Evolutionary conservation across 2,113 vertebrate genomes (phyloP).

Genomic region (Ochotona curzoniae): DNA sequence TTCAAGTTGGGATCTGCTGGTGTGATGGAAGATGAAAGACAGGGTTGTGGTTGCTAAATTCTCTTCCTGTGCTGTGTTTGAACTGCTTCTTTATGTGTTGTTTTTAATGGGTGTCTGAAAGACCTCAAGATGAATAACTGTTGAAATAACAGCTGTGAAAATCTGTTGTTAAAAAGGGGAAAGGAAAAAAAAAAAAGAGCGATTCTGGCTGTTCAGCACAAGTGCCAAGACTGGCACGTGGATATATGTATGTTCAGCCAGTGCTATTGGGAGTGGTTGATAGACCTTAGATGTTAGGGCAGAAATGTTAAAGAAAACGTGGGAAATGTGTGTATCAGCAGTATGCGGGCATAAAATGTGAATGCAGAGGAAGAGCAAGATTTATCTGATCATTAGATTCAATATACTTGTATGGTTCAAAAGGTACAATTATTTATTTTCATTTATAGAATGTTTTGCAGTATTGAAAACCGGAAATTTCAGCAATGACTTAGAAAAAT

Average conservation of each 20-base stretch:
- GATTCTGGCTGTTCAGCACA: conserved; percentile 34
- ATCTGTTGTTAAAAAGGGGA: conserved; percentile 52
- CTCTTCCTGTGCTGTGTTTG: conserved; percentile 27
- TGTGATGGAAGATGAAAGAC: conserved; percentile 46
- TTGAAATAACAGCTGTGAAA: conserved; percentile 70
- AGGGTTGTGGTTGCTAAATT: conserved; percentile 56
- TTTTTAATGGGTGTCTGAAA: conserved; percentile 59
- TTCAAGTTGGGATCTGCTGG: conserved; percentile 57
- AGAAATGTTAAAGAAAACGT: conserved; percentile 15
- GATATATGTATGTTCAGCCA: not conserved
- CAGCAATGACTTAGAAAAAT: not conserved
- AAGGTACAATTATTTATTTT: not conserved
- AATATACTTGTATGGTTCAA: not conserved
- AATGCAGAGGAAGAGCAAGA: not conserved
- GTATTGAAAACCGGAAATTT: conserved; percentile 7
- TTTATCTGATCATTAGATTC: not conserved
- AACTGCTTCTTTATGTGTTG: conserved; percentile 48
- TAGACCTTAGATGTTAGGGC: not conserved
- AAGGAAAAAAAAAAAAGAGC: conserved; percentile 28
- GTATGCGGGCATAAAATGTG: not conserved
- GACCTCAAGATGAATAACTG: conserved; percentile 60
- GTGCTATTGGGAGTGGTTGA: not conserved
- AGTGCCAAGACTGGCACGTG: not conserved
- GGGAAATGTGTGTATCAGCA: not conserved
- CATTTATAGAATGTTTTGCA: not conserved